phyloP scores from a whole-genome alignment of 92 coral and sea anemone genomes.

The Anthopleura xanthogrammica region DNA sequence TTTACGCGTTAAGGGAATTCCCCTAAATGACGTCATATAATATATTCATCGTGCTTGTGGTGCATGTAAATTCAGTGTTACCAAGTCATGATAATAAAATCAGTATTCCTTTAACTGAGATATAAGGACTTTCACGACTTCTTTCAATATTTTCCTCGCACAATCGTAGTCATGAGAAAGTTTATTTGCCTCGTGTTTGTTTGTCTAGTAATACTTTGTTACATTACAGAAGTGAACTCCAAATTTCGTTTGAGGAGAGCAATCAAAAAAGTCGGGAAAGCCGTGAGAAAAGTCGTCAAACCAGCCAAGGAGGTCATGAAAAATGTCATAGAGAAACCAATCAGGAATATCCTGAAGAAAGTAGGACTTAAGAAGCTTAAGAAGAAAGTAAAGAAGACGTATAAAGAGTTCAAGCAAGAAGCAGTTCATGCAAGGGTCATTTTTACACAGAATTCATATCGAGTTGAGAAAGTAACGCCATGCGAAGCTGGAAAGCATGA shows the following conservation, averaged over 20 bases:
- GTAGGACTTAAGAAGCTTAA: slow-evolving; percentile 58
- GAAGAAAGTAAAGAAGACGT: slow-evolving; percentile 54
- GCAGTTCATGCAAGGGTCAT: slow-evolving; percentile 50
- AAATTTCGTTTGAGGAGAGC: slow-evolving; percentile 38
- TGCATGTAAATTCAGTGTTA: not conserved
- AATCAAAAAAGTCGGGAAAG: slow-evolving; percentile 35
- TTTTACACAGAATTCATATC: slow-evolving; percentile 59
- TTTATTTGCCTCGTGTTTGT: not conserved
- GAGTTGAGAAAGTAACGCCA: slow-evolving; percentile 60
- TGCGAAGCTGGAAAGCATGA: slow-evolving; percentile 66
- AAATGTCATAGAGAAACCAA: slow-evolving; percentile 54
- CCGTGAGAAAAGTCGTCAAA: slow-evolving; percentile 37
- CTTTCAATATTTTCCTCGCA: not conserved
- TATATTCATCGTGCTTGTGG: not conserved
- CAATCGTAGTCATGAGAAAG: not conserved
- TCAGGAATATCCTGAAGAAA: slow-evolving; percentile 43
- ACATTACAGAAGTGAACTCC: slow-evolving; percentile 19
- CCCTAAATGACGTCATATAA: not conserved
- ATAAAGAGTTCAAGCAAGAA: slow-evolving; percentile 55
- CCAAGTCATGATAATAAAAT: not conserved
- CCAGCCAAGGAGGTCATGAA: slow-evolving; percentile 55
- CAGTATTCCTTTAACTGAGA: not conserved
- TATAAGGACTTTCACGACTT: not conserved
- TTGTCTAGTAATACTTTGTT: slow-evolving; percentile 11
- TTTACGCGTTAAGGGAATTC: not conserved